phyloP scores from a whole-genome alignment of 2,113 vertebrate genomes.

The Albula goreensis region DNA sequence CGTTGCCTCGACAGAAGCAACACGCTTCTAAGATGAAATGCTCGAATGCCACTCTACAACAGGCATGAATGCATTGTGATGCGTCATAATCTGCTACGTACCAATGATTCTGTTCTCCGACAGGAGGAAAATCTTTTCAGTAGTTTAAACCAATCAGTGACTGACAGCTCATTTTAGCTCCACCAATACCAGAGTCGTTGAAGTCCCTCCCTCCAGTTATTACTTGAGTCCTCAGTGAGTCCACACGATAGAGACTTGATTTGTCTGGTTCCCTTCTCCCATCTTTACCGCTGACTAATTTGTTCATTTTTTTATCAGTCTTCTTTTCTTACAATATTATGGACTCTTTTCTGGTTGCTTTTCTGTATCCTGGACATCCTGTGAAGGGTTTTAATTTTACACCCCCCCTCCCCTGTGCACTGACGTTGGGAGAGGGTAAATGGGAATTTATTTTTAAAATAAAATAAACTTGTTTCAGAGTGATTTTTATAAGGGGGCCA shows the following conservation, averaged over 20 bases:
- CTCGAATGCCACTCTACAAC: not conserved
- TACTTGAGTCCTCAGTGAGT: not conserved
- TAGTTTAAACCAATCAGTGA: too few species aligned
- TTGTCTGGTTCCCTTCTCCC: not conserved
- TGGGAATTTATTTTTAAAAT: not conserved
- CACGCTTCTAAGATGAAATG: not conserved
- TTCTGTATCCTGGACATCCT: not conserved
- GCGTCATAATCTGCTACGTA: too few species aligned
- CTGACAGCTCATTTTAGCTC: too few species aligned
- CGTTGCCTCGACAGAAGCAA: not conserved
- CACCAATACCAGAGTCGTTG: too few species aligned
- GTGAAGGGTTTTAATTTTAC: not conserved
- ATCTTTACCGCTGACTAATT: not conserved
- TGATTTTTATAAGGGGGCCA: not conserved
- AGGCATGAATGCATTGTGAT: too few species aligned
- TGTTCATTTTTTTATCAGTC: not conserved
- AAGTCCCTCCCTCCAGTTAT: too few species aligned
- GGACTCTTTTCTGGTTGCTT: not conserved
- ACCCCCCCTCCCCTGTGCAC: not conserved
- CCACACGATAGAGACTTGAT: not conserved
- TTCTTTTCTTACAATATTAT: not conserved
- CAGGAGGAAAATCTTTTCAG: too few species aligned
- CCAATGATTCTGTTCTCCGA: too few species aligned
- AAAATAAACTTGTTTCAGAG: not conserved
- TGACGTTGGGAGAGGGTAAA: not conserved